Conservation (phyloP, 2,797 vertebrate genomes). For the Eulemur albifrons region DNA sequence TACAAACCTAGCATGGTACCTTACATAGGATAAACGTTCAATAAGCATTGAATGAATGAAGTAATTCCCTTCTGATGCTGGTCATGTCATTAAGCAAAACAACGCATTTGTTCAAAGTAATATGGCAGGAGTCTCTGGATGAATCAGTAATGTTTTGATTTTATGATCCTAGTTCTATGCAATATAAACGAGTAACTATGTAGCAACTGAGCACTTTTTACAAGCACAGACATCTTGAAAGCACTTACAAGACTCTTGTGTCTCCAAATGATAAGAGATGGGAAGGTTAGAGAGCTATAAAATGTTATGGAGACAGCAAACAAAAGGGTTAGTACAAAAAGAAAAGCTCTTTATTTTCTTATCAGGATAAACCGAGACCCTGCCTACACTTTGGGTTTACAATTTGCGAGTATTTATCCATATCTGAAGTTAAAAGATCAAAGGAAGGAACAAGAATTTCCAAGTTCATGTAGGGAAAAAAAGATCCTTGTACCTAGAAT, state of each 20-base stretch:
- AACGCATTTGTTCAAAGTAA: background rate
- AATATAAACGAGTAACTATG: background rate
- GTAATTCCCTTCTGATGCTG: background rate
- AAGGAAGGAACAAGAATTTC: constrained; percentile 1
- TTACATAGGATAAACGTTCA: background rate
- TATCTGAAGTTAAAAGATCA: background rate
- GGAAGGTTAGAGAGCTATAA: background rate
- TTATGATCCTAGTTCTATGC: background rate
- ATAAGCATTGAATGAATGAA: background rate
- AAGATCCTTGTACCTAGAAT: background rate
- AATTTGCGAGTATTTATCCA: constrained; percentile 1
- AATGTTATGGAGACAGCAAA: background rate
- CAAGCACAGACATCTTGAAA: background rate
- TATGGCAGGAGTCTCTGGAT: background rate
- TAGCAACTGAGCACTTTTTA: background rate
- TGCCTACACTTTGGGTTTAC: background rate
- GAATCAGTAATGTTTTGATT: background rate
- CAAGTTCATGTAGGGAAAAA: constrained; percentile 4
- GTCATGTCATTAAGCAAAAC: background rate
- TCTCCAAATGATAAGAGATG: background rate
- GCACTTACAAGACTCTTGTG: background rate
- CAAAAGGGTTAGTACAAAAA: background rate
- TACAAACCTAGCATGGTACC: background rate
- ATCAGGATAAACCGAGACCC: background rate
- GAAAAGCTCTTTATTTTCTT: background rate